Evolutionary conservation across 2,888 invertebrate species (phyloP), one percentile per base, ranked within the genome.

Genomic region (Scaeva pyrastri): DNA sequence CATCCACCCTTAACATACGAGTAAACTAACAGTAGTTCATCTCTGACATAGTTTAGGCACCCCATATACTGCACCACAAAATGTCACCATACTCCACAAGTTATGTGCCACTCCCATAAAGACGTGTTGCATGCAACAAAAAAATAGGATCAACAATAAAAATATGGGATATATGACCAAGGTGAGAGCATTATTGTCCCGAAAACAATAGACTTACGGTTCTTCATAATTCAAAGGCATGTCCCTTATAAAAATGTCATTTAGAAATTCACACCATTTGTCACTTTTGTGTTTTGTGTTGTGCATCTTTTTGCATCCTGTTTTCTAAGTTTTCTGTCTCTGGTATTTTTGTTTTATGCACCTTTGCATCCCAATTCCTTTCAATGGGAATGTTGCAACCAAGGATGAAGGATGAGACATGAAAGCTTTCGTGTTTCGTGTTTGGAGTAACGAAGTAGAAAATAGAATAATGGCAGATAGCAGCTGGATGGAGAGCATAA

Each of bases 261-360:
- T 60, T 60, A n/a, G 21, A 60, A 60, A 60, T 41, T 60, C 60
- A 60, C 39, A 21, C 60, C n/a, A 60, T 60, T 60, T 60, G 41
- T 60, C 41, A 14, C 52, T 52, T 52, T 26, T 21, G 6, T 7
- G 5, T 23, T 12, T 21, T 19, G 50, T 21, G n/a, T n/a, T n/a
- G n/a, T 31, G 31, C 31, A 31, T 8, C 6, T 31, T 31, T 31
- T 31, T 31, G 31, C 8, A 31, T 31, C 31, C 5, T 48, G 4
- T 21, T 21, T 12, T 23, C 1, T 14, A 6, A 50, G 6, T 26
- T 23, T n/a, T 14, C 19, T 21, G 21, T 16, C 60, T 41, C 14
- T 12, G 21, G 7, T 14, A 19, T 3, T 31, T 31, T 31, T 31
- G 31, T 31, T 31, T 31, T n/a, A n/a, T 4, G 3, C 31, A 31